These are phyloP conservation scores for Muschampia staudingeri DNA, from an alignment of 2,888 invertebrate genomes.

Conservation along the genomic window DNA sequence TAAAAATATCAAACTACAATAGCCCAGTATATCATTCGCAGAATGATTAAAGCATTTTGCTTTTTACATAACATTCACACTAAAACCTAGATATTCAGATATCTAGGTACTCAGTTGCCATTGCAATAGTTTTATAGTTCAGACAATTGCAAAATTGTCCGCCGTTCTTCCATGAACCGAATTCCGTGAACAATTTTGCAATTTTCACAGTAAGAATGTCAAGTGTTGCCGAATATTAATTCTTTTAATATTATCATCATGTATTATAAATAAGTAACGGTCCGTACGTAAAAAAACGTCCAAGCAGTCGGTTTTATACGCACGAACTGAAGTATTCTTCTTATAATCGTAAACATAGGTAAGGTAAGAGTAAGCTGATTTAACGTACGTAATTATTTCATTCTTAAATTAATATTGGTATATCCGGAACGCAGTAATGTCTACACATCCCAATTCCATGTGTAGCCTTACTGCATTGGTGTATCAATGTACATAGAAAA, in stretches of 20 bases:
- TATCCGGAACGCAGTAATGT: constrained; percentile 64
- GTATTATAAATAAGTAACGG: constrained; percentile 86
- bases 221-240: constrained; percentile 91
- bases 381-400: constrained; percentile 90
- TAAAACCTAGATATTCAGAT: constrained; percentile 69
- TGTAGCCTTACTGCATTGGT: constrained; percentile 36
- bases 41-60: constrained; percentile 77
- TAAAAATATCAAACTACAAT: constrained; percentile 81
- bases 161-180: constrained; percentile 43
- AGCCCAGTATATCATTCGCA: constrained; percentile 85
- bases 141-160: constrained; percentile 74
- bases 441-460: not conserved
- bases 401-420: constrained; percentile 89
- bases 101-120: constrained; percentile 84
- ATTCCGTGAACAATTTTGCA: constrained; percentile 73
- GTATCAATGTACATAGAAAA: constrained; percentile 82
- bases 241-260: constrained; percentile 90
- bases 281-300: constrained; percentile 74
- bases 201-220: constrained; percentile 83
- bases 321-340: constrained; percentile 76
- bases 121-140: constrained; percentile 86
- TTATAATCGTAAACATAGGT: constrained; percentile 88
- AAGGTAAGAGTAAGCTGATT: constrained; percentile 90
- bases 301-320: constrained; percentile 72
- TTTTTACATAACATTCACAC: constrained; percentile 59